These are phyloP conservation scores for Apodemus speciosus DNA, from an alignment of 2,113 vertebrate species.

Conservation along the genomic window DNA sequence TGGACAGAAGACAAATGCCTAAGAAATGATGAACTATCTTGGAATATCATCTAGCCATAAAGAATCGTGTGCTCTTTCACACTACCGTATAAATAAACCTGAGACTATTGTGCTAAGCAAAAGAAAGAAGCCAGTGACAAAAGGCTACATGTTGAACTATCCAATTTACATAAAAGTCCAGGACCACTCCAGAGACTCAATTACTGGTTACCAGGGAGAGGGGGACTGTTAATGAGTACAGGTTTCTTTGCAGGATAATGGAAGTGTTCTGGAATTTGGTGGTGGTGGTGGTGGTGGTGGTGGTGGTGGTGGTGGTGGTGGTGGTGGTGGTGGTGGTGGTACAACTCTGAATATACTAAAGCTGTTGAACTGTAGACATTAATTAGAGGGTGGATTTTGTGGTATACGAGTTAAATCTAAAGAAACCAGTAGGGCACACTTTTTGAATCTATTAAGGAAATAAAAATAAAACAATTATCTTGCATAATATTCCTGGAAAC, in stretches of 20 bases:
- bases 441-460: conserved; percentile 28
- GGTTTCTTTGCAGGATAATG: neutral
- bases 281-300: neutral
- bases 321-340: neutral
- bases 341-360: conserved; percentile 21
- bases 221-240: neutral
- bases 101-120: neutral
- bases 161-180: neutral
- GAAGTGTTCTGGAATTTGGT: conserved; percentile 18
- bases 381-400: conserved; percentile 2
- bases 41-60: neutral
- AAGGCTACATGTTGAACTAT: neutral
- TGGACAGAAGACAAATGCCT: neutral
- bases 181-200: neutral
- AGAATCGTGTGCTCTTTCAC: neutral
- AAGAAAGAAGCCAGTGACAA: neutral
- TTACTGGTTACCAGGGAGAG: neutral
- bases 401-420: conserved; percentile 22
- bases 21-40: neutral
- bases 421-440: neutral
- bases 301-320: neutral
- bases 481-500: conserved; percentile 42
- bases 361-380: neutral
- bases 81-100: neutral
- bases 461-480: neutral